Percentiles rank a stretch among this genome's conserved stretches.
Conservation (phyloP, 2,888 invertebrate species). For the Xanthorhoe spadicearia region DNA sequence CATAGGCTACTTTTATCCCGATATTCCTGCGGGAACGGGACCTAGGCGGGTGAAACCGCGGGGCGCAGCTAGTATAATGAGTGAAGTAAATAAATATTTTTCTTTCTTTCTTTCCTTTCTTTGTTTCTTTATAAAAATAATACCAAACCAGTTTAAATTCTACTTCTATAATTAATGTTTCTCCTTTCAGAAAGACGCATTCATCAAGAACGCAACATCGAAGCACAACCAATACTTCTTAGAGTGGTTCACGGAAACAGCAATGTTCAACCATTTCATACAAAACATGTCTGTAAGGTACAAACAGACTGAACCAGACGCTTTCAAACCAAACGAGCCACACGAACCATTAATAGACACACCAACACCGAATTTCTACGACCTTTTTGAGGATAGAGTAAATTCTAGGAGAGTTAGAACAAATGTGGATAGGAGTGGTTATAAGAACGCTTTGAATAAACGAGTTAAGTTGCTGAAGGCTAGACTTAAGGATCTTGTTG, state of each 20-base stretch:
- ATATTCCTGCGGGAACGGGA: too few species aligned
- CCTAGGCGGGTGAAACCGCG: too few species aligned
- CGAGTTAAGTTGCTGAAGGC: constrained; percentile 72
- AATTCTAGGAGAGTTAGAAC: constrained; percentile 52
- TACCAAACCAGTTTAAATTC: too few species aligned
- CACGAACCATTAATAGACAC: constrained; percentile 58
- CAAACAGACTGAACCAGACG: constrained; percentile 41
- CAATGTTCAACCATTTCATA: constrained; percentile 92
- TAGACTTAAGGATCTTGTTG: constrained; percentile 75
- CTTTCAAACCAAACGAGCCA: constrained; percentile 27
- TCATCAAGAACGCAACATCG: constrained; percentile 86
- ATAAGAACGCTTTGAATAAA: constrained; percentile 75
- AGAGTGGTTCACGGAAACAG: constrained; percentile 94
- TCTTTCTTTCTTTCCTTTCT: too few species aligned
- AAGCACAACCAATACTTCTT: constrained; percentile 90
- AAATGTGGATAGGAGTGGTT: constrained; percentile 63
- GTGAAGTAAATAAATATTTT: too few species aligned
- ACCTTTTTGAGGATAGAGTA: constrained; percentile 68
- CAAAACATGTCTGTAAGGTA: constrained; percentile 76
- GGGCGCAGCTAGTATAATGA: too few species aligned
- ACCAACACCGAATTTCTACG: constrained; percentile 75
- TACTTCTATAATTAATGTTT: too few species aligned
- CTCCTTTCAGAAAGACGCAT: constrained; percentile 87
- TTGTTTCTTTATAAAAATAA: too few species aligned
- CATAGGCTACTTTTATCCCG: too few species aligned